Evolutionary conservation across 1,140 invertebrate species (phyloP).

Genomic region (Ectropis grisescens): DNA sequence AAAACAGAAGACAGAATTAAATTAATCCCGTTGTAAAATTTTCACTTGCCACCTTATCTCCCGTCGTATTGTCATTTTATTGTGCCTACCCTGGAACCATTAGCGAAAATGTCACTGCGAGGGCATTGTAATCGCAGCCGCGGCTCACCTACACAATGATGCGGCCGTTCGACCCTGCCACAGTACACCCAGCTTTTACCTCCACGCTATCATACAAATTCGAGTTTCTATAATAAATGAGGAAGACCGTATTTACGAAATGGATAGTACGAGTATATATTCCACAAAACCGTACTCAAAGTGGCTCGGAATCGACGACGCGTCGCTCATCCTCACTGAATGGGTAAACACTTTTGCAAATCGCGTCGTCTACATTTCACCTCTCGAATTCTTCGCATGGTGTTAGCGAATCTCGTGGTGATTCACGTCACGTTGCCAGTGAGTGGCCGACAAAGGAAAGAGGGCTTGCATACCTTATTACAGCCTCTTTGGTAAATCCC

Average conservation of each 20-base stretch:
- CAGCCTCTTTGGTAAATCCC: conserved; percentile 60
- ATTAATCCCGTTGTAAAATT: conserved; percentile 64
- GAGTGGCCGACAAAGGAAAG: conserved; percentile 66
- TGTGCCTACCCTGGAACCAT: conserved; percentile 65
- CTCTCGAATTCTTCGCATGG: conserved; percentile 34
- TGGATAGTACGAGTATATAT: conserved; percentile 7
- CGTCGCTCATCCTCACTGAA: conserved; percentile 15
- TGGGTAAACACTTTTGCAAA: conserved; percentile 42
- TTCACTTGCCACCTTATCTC: conserved; percentile 67
- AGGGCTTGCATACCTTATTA: conserved; percentile 67
- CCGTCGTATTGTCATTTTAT: conserved; percentile 65
- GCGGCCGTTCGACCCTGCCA: conserved; percentile 47
- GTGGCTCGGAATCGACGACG: conserved; percentile 10
- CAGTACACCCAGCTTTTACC: conserved; percentile 37
- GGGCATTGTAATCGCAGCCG: conserved; percentile 58
- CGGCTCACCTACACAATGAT: conserved; percentile 55
- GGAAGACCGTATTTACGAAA: conserved; percentile 26
- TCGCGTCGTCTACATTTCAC: conserved; percentile 35
- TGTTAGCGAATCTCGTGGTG: conserved; percentile 47
- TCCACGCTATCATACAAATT: conserved; percentile 54
- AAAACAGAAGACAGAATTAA: conserved; percentile 27
- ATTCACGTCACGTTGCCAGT: conserved; percentile 60
- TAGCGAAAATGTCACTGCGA: conserved; percentile 66
- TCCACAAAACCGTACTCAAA: conserved; percentile 16
- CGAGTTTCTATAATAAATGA: conserved; percentile 53